Base-by-base conservation (phyloP, 2,113 vertebrate species). In the Platysternon megacephalum region DNA sequence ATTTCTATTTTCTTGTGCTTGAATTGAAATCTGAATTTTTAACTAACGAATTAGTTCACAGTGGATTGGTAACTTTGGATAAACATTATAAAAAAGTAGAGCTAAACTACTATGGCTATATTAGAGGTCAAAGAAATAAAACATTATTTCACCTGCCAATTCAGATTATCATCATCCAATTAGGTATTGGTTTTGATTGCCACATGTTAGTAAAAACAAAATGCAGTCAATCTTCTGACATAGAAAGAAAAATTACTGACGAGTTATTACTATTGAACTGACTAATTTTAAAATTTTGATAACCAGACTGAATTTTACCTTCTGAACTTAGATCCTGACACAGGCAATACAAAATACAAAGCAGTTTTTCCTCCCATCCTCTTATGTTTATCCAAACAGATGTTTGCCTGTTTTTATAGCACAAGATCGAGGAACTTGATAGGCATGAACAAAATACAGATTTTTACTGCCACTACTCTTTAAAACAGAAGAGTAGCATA, bases 371-470 rank as follows among this genome's bases (percentile, higher is more conserved):
- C 51, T 80, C 46, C 46, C 72, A 42, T 55, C 61, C 32, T 91
- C 76, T 87, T 82, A 65, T 12, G 88, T 14, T 16, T 55, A 35
- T 89, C 17, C 74, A 68, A 14, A 94, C 84, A 96, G 92, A 91
- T 93, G 68, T 85, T 95, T 76, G 58, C 44, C 88, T 93, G 42
- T 42, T 96, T 85, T 94, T 84, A 88, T 93, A 86, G 16, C 65
- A 89, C 79, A 53, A 3, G 65, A 76, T 82, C 1, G 0, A 48
- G 7, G 42, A 97, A 82, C 61, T 92, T 91, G 83, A 46, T 88
- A 93, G 82, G 79, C 72, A 94, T 58, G 74, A 91, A 92, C 39
- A 84, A 55, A 3, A 95, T 94, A 14, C 78, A 88, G 72, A 92
- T n/a, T 85, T 68, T n/a, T 68, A 53, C 87, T 84, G 53, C 82